These are phyloP conservation scores for Argopecten irradians DNA, from an alignment of 1,140 invertebrate genomes.

Conservation along the genomic window DNA sequence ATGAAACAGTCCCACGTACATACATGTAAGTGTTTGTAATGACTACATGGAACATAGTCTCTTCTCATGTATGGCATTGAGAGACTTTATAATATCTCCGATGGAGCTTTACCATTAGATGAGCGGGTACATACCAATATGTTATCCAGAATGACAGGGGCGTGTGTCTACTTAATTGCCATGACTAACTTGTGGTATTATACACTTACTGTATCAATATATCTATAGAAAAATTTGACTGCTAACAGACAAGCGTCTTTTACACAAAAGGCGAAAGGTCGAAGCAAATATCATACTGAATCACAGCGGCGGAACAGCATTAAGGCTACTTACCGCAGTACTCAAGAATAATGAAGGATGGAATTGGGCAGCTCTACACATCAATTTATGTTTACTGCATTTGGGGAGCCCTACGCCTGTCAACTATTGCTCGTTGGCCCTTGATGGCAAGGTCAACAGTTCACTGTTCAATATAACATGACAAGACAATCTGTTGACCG, in stretches of 20 bases:
- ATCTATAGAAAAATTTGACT: not conserved
- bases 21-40: not conserved
- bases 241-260: not conserved
- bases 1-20: too few relatives aligned
- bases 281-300: not conserved
- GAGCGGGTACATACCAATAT: not conserved
- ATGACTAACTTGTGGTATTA: not conserved
- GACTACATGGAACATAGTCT: not conserved
- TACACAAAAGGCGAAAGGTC: not conserved
- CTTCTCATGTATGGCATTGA: not conserved
- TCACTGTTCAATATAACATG: not conserved
- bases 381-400: not conserved
- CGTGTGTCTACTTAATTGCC: not conserved
- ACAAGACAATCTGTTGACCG: not conserved
- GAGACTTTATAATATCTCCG: not conserved
- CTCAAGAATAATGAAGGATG: not conserved
- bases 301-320: not conserved
- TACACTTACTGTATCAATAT: not conserved
- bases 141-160: not conserved
- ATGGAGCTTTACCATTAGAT: not conserved
- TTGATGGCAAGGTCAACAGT: not conserved
- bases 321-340: not conserved
- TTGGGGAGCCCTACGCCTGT: not conserved
- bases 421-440: not conserved
- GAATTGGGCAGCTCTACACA: not conserved